Evolutionary conservation across 2,797 vertebrate genomes (phyloP), one percentile per base, ranked within the genome.

Genomic region (Rhinoraja longicauda): DNA sequence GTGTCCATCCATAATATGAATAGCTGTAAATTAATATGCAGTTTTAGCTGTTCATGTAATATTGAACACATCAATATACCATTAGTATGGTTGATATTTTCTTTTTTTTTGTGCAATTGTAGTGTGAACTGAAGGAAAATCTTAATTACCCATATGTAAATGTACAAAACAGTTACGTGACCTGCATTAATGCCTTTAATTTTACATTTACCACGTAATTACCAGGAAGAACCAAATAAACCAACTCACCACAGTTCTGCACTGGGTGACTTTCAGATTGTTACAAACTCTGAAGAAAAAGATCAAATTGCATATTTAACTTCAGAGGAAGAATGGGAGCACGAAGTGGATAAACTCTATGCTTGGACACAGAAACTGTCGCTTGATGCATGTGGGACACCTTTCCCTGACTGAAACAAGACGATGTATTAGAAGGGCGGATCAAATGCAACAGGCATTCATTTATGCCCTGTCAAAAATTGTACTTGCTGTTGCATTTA

Each of bases 251-350:
- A 29, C 12, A 53, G 24, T 45, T 15, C 8, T 88, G 90, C 90
- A n/a, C 24, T 29, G 67, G 90, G 92, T 73, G 36, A 24, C 15
- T 53, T 13, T n/a, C 70, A 73, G 39, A 2, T 29, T 92, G 12
- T 53, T 70, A 92, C 70, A 53, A 75, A 12, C 12, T 75, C 19
- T 75, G 39, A 92, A 29, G 39, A 91, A 24, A 92, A 29, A 73
- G 45, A 36, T 92, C 36, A 45, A 53, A 12, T 53, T 92, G 39
- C 70, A 53, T 7, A 53, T 57, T 53, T 29, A 75, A 12, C 70
- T 93, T 93, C 70, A 93, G 94, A 95, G 82, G 95, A 95, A 94
- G 94, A 96, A 86, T 94, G 93, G 94, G 94, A 97, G 79, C 93
- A 96, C 19, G 94, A 96, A 93, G 95, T 94, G 73, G 94, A 94